phyloP scores from a whole-genome alignment of 2,797 vertebrate species.

The Nannoperca australis region DNA sequence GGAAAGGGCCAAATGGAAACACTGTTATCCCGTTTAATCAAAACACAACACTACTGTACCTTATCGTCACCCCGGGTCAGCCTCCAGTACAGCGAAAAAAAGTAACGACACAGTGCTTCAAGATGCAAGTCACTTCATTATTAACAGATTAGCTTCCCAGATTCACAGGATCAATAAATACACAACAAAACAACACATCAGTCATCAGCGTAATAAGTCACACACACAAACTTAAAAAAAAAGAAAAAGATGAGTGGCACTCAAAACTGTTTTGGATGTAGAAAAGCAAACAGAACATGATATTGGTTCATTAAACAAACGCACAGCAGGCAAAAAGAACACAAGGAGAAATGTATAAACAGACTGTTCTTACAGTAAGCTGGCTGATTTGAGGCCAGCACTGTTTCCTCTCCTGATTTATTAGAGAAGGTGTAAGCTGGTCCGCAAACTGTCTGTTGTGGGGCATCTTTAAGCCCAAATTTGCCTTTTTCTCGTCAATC shows the following conservation, averaged over 20 bases:
- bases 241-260: constrained; percentile 74
- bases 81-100: constrained; percentile 79
- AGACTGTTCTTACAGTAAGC: constrained; percentile 57
- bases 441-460: constrained; percentile 42
- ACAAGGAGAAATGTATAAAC: constrained; percentile 70
- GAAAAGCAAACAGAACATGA: constrained; percentile 78
- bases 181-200: constrained; percentile 62
- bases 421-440: constrained; percentile 54
- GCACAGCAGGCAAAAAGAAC: constrained; percentile 74
- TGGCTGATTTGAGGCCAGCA: constrained; percentile 64
- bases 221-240: constrained; percentile 51
- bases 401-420: constrained; percentile 50
- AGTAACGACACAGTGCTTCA: constrained; percentile 47
- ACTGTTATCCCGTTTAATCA: constrained; percentile 85
- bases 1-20: constrained; percentile 72
- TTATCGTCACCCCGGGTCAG: constrained; percentile 63
- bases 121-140: constrained; percentile 83
- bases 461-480: constrained; percentile 41
- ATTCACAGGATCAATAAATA: constrained; percentile 72
- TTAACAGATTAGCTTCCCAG: constrained; percentile 66
- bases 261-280: constrained; percentile 73
- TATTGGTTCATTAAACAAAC: constrained; percentile 74
- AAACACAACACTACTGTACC: constrained; percentile 86
- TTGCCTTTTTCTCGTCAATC: constrained; percentile 33
- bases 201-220: constrained; percentile 60